Evolutionary conservation across 2,113 vertebrate genomes (phyloP), one percentile per base, ranked within the genome.

Genomic region (Callocephalon fimbriatum): DNA sequence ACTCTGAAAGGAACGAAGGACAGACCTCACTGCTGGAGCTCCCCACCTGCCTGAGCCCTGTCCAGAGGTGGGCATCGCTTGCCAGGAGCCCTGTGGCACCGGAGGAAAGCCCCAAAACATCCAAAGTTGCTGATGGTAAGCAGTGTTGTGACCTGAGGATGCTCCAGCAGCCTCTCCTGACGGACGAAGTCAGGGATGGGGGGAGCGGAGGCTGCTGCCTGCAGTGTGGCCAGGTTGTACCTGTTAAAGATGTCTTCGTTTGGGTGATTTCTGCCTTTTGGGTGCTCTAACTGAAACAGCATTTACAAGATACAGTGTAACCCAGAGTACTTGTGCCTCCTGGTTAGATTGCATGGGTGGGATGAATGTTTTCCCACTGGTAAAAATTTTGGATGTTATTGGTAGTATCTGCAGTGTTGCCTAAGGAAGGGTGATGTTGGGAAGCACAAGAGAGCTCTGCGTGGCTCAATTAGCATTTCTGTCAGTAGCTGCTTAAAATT

Each of bases 71-170:
- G 83, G 21, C 88, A 14, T 75, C 73, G 0, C 61, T 95, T 8
- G 15, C 44, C 61, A 66, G 81, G 80, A 94, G 32, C 78, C 85
- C 72, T 12, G 12, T 9, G 10, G 35, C 3, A 1, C 63, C 19
- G 0, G 47, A 96, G 45, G 91, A 72, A 20, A 9, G 14, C 47
- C 65, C 21, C 12, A 91, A 42, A 88, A 88, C 95, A 6, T 96
- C 96, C 48, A 95, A 80, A 76, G 90, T 94, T 2, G 72, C 81
- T 11, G 90, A 94, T 3, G 98, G 98, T 98, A 94, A 98, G 98
- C 61, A 38, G 8, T 0, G 0, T 32, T 76, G 70, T 2, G 1
- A 9, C 5, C 23, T 1, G 2, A 37, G 37, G 3, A 10, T 48
- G 48, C 31, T 65, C 77, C 72, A 66, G 59, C 37, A 81, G 56